A percentile compares a stretch with the other conserved stretches of the same genome.
phyloP scores from a whole-genome alignment of 92 coral and sea anemone genomes.

The Porites evermanni region DNA sequence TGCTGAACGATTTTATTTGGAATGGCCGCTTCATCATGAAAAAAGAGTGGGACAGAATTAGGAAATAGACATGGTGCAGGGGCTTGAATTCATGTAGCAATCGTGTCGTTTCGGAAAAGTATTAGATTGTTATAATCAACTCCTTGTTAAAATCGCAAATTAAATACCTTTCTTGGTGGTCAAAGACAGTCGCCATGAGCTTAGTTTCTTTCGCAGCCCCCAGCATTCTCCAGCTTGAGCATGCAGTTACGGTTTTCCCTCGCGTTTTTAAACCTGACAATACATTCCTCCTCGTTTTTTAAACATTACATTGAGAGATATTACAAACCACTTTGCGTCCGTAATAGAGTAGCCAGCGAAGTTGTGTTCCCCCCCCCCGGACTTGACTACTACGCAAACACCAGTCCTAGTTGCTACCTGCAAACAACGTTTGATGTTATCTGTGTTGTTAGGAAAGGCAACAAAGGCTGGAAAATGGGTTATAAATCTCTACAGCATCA shows the following conservation, averaged over 20 bases:
- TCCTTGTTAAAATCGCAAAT: too few species aligned
- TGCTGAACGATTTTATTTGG: too few species aligned
- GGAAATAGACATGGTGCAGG: too few species aligned
- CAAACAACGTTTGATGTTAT: constrained; percentile 80
- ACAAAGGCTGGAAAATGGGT: constrained; percentile 89
- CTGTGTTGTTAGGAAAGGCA: constrained; percentile 71
- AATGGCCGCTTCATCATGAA: too few species aligned
- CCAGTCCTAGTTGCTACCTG: constrained; percentile 58
- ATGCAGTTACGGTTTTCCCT: constrained; percentile 41
- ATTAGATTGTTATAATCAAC: too few species aligned
- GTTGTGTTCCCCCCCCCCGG: constrained; percentile 76
- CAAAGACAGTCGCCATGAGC: too few species aligned
- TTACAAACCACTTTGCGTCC: constrained; percentile 84
- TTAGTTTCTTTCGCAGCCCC: constrained; percentile 28
- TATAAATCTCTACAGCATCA: constrained; percentile 81
- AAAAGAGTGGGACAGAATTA: too few species aligned
- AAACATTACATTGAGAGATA: constrained; percentile 72
- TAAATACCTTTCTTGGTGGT: too few species aligned
- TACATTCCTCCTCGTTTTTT: background rate
- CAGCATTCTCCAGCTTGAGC: constrained; percentile 69
- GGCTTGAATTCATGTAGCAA: too few species aligned
- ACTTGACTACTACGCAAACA: constrained; percentile 75
- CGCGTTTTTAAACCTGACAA: constrained; percentile 19
- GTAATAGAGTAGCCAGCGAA: constrained; percentile 89
- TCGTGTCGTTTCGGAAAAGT: too few species aligned